Conservation (phyloP, 2,888 invertebrate species). For the Epirrita christyi region DNA sequence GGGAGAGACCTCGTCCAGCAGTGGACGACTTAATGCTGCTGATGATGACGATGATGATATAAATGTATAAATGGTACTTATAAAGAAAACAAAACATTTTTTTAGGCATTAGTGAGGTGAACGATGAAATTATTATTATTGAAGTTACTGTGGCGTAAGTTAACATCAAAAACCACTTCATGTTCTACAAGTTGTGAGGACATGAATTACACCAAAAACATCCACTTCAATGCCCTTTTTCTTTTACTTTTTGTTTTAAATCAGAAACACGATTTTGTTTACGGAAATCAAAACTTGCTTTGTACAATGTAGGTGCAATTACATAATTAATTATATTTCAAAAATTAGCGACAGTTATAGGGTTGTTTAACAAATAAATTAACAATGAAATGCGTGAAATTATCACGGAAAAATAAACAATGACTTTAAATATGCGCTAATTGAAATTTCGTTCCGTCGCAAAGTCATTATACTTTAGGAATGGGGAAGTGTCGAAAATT, state of each 20-base stretch:
- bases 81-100: background rate
- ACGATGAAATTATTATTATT: background rate
- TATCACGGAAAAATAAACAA: constrained; percentile 9
- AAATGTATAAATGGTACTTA: background rate
- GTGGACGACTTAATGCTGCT: too few species aligned
- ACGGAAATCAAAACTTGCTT: constrained; percentile 20
- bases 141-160: too few species aligned
- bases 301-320: constrained; percentile 4
- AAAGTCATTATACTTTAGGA: background rate
- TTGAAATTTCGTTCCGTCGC: background rate
- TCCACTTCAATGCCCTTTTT: constrained; percentile 20
- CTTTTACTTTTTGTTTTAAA: constrained; percentile 20
- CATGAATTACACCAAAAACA: constrained; percentile 12
- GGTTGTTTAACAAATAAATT: constrained; percentile 11
- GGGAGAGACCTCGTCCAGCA: too few species aligned
- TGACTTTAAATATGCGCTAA: background rate
- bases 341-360: too few species aligned
- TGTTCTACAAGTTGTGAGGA: constrained; percentile 14
- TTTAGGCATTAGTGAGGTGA: too few species aligned
- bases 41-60: too few species aligned
- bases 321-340: background rate
- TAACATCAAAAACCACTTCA: background rate
- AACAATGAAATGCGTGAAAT: constrained; percentile 21
- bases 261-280: constrained; percentile 28
- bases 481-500: too few species aligned